Evolutionary conservation across 2,113 vertebrate species (phyloP), one percentile per base, ranked within the genome.

Genomic region (Cygnus atratus): DNA sequence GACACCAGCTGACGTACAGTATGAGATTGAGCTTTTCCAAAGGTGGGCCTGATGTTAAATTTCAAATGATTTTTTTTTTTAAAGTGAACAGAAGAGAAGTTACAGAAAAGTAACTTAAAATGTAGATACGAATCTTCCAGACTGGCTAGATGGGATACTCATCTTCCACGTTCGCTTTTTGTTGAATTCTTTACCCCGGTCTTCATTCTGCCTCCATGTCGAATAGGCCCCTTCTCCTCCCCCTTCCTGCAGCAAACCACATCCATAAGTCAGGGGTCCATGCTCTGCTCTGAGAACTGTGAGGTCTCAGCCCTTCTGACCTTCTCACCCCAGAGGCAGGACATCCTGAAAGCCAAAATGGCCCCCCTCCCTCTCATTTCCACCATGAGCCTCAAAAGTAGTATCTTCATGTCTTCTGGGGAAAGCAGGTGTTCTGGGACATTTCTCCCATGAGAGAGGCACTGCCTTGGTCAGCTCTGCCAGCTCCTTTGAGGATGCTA

Each of bases 371-470:
- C n/a, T 13, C 22, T 46, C 13, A 43, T 31, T 89, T 89, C 46
- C 14, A 71, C 9, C 57, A 68, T 50, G 59, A 61, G 59, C 33
- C 39, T 88, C 65, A 66, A 65, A 92, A 76, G 26, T 88, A 62
- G 79, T 29, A 71, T 52, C 81, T 81, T 95, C 72, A 79, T 77
- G 58, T 9, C 66, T 94, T 50, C 75, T 75, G 35, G 48, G 52
- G 41, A 94, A 95, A 88, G 72, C 75, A 97, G 75, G 88, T 96
- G 54, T 90, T 92, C 35, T 41, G 66, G 35, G 17, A 73, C 28
- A 50, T 80, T 70, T 80, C 37, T 78, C 28, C 71, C 90, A 74
- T 25, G 62, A 86, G 13, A 48, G 29, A 90, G 61, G 41, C 48
- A 43, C 22, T 72, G 65, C 78, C 73, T 72, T 0, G 0, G 75